Conservation (phyloP, 92 coral and sea anemone species). For the Parazoanthus darwini region DNA sequence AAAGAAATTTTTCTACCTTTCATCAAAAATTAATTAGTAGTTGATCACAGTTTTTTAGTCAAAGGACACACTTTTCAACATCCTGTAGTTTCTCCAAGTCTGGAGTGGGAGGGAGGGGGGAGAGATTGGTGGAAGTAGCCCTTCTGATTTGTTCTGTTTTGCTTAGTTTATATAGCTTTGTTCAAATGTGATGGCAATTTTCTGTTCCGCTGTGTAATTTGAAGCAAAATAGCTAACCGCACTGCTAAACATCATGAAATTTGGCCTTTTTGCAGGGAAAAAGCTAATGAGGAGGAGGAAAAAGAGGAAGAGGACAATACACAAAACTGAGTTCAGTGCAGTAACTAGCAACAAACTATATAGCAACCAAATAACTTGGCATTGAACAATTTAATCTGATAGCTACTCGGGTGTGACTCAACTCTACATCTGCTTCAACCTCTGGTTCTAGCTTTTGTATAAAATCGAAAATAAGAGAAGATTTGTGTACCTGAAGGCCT, state of each 20-base stretch:
- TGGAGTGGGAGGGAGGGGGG: constrained; percentile 8
- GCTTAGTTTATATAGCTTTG: constrained; percentile 5
- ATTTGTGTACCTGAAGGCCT: neutral
- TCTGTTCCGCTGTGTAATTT: constrained; percentile 6
- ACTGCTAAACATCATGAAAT: constrained; percentile 5
- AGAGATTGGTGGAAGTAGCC: constrained; percentile 8
- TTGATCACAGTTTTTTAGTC: neutral
- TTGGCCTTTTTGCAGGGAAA: constrained; percentile 2
- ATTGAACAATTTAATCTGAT: constrained; percentile 4
- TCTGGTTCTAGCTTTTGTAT: constrained; percentile 6
- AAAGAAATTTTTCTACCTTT: neutral
- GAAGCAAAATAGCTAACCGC: constrained; percentile 2
- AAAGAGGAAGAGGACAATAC: constrained; percentile 6
- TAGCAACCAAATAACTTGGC: constrained; percentile 2
- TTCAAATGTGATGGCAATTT: constrained; percentile 5
- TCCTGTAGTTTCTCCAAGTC: neutral
- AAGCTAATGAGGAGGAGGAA: constrained; percentile 7
- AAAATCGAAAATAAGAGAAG: constrained; percentile 4
- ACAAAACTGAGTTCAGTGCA: constrained; percentile 6
- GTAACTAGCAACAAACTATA: constrained; percentile 5
- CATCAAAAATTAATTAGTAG: neutral
- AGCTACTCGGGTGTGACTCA: constrained; percentile 8
- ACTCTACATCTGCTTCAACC: constrained; percentile 7
- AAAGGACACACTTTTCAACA: neutral
- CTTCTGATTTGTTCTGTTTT: constrained; percentile 5